phyloP scores from a whole-genome alignment of 2,888 invertebrate species.

The Lasioglossum malachurum region DNA sequence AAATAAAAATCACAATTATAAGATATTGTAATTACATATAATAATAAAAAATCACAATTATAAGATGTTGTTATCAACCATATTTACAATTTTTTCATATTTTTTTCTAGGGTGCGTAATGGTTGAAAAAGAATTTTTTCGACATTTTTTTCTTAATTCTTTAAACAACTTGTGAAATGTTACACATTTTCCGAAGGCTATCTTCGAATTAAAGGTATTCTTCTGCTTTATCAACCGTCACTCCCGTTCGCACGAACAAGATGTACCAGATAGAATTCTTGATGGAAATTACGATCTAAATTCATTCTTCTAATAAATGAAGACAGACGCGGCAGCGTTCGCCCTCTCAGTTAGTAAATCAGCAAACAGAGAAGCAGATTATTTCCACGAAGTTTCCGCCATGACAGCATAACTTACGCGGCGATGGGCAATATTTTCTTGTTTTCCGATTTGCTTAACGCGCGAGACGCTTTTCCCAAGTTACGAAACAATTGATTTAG shows the following conservation, averaged over 20 bases:
- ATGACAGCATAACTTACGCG: neutral
- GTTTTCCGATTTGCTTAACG: constrained; percentile 2
- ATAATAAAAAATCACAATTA: too few species aligned
- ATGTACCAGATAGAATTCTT: neutral
- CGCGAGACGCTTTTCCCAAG: neutral
- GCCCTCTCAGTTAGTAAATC: neutral
- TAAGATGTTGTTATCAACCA: neutral
- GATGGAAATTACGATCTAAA: constrained; percentile 5
- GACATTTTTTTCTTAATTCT: neutral
- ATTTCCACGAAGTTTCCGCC: neutral
- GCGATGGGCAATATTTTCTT: constrained; percentile 6
- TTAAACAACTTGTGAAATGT: neutral
- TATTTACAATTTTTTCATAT: neutral
- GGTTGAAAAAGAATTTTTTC: neutral
- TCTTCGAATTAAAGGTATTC: neutral
- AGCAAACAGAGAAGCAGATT: neutral
- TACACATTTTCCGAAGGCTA: neutral
- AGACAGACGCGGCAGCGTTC: neutral
- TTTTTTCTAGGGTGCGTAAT: neutral
- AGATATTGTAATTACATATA: too few species aligned
- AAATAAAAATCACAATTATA: too few species aligned
- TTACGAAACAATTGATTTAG: constrained; percentile 8
- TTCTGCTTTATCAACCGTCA: neutral
- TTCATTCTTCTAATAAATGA: constrained; percentile 16
- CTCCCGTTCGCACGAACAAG: neutral